phyloP scores from a whole-genome alignment of 1,140 invertebrate genomes.

The Microplitis demolitor region DNA sequence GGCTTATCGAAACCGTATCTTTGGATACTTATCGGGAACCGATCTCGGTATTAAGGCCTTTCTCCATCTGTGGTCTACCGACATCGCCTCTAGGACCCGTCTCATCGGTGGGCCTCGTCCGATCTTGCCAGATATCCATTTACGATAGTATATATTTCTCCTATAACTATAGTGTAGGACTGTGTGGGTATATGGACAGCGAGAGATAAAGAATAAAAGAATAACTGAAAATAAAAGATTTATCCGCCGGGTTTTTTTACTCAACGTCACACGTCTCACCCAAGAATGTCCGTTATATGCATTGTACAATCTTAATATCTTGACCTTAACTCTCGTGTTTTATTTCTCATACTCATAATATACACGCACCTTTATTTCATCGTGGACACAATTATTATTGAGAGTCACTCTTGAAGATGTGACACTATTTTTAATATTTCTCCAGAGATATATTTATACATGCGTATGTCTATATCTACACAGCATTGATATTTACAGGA shows the following conservation, averaged over 20 bases:
- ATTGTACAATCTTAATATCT: not conserved
- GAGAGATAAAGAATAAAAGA: not conserved
- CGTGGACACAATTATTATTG: too few relatives aligned
- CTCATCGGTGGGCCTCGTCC: not conserved
- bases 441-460: too few relatives aligned
- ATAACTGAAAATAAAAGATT: not conserved
- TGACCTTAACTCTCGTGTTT: not conserved
- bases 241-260: not conserved
- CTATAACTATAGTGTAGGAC: not conserved
- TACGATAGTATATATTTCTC: slow-evolving; percentile 35
- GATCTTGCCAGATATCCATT: slow-evolving; percentile 39
- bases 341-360: not conserved
- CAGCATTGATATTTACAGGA: too few relatives aligned
- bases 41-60: slow-evolving; percentile 47
- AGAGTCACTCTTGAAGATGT: too few relatives aligned
- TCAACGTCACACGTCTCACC: slow-evolving; percentile 28
- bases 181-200: not conserved
- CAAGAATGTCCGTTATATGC: slow-evolving; percentile 14
- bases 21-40: slow-evolving; percentile 35
- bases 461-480: too few relatives aligned
- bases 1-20: slow-evolving; percentile 49
- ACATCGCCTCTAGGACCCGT: slow-evolving; percentile 17
- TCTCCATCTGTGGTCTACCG: slow-evolving; percentile 45
- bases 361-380: too few relatives aligned
- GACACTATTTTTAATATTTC: too few relatives aligned